Evolutionary conservation across 2,797 vertebrate genomes (phyloP).

Genomic region (Coluber constrictor): DNA sequence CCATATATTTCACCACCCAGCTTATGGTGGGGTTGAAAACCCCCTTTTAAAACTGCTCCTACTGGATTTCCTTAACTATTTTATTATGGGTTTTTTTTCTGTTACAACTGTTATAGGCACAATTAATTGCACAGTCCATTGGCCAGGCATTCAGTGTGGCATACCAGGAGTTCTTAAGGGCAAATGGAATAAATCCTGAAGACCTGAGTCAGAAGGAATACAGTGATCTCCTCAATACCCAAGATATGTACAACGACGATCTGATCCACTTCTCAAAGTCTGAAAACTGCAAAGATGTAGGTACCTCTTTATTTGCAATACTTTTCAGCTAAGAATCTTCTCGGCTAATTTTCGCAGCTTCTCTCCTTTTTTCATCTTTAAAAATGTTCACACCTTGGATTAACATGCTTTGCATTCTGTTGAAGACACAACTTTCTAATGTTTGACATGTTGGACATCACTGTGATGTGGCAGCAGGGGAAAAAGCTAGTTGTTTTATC

Average conservation of each 20-base stretch:
- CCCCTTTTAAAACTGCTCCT: neutral
- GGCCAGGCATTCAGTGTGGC: conserved; percentile 95
- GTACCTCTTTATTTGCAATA: conserved; percentile 29
- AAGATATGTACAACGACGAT: conserved; percentile 97
- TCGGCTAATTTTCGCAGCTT: neutral
- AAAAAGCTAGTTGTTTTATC: conserved; percentile 18
- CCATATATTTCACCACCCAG: neutral
- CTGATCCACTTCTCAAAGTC: conserved; percentile 96
- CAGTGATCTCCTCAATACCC: conserved; percentile 91
- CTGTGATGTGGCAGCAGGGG: neutral
- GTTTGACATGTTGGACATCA: neutral
- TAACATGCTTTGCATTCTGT: conserved; percentile 20
- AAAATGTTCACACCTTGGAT: neutral
- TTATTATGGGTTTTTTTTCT: neutral
- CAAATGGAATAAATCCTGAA: conserved; percentile 94
- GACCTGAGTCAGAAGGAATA: conserved; percentile 96
- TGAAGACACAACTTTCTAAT: conserved; percentile 11
- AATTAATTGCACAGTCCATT: conserved; percentile 93
- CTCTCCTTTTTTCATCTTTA: neutral
- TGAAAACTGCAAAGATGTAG: conserved; percentile 95
- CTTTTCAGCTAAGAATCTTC: neutral
- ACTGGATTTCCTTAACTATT: neutral
- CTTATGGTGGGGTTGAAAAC: neutral
- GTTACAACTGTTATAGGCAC: conserved; percentile 74
- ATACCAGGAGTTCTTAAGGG: conserved; percentile 93